A percentile compares a stretch with the other conserved stretches of the same genome.
These are phyloP conservation scores for Spatulosminthurus flaviceps DNA, from an alignment of 2,888 invertebrate genomes.

Conservation along the genomic window DNA sequence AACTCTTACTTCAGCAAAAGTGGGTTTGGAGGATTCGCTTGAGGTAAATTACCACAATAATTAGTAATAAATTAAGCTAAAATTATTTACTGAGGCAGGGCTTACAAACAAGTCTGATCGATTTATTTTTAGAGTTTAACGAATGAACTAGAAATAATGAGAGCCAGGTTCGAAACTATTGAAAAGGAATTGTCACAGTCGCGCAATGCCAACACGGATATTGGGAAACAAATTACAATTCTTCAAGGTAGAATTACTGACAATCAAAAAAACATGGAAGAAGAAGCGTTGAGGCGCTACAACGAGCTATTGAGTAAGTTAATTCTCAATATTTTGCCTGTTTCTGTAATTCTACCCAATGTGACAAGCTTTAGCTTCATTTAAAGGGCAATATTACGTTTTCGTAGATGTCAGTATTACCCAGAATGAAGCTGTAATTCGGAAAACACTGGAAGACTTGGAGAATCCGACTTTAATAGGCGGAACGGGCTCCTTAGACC, in stretches of 20 bases:
- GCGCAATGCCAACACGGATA: conserved; percentile 51
- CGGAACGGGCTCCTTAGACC: conserved; percentile 64
- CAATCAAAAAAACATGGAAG: conserved; percentile 60
- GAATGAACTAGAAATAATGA: conserved; percentile 75
- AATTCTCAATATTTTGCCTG: neutral
- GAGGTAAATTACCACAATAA: conserved; percentile 49
- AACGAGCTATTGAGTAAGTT: conserved; percentile 60
- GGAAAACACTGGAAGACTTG: conserved; percentile 71
- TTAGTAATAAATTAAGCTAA: too few species aligned
- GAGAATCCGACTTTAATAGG: conserved; percentile 71
- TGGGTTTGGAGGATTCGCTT: conserved; percentile 53
- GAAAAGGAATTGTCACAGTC: conserved; percentile 66
- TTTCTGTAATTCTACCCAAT: neutral
- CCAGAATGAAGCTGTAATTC: conserved; percentile 69
- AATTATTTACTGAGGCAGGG: too few species aligned
- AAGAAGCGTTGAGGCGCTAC: conserved; percentile 57
- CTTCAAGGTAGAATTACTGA: conserved; percentile 59
- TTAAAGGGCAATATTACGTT: conserved; percentile 49
- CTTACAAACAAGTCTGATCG: too few species aligned
- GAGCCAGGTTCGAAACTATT: conserved; percentile 71
- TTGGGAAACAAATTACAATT: conserved; percentile 55
- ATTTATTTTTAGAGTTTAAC: conserved; percentile 70
- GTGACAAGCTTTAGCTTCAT: neutral
- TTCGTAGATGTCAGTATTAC: conserved; percentile 67
- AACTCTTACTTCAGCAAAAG: conserved; percentile 48